Evolutionary conservation across 1,140 invertebrate species (phyloP), one percentile per base, ranked within the genome.

Genomic region (Rhagoletis pomonella): DNA sequence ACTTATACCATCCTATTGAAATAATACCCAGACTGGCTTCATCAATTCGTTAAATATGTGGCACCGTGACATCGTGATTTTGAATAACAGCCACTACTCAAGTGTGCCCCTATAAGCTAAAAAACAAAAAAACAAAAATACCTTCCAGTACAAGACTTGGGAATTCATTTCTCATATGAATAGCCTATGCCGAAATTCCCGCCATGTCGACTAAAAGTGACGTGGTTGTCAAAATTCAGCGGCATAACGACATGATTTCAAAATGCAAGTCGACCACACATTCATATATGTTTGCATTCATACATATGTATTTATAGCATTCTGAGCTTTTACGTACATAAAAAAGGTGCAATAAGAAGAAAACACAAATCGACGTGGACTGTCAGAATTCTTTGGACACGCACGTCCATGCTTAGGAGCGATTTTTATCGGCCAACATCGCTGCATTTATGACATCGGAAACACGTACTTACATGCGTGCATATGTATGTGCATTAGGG

Each of bases 321-420:
- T 17, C 60, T 14, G 60, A 62, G 17, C 17, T 62, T 14, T 14
- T 62, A 6, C 1, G 10, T 55, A n/a, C 47, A 81, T 47, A 10
- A 55, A 10, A 5, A 55, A 55, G 55, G 10, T 55, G 19, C 44
- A 81, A 81, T 6, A n/a, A 81, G 10, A 55, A 81, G 10, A 55
- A 81, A 81, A 47, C 67, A 14, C 14, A 42, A 73, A 10, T 81
- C 47, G n/a, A 81, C 73, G 73, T 81, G 14, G 44, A 81, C 73
- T 81, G 73, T 81, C 73, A 81, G 47, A 81, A 81, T 55, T 55
- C 67, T 73, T 73, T 47, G 67, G 67, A 73, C 67, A 73, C 73
- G 73, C 47, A 44, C 19, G 73, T 81, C 73, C 73, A 81, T 50
- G 73, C 73, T 81, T 81, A 81, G 73, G n/a, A 50, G 47, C 73